A percentile compares a stretch with the other conserved stretches of the same genome.
phyloP scores from a whole-genome alignment of 2,113 vertebrate genomes.

The Stigmatopora nigra region DNA sequence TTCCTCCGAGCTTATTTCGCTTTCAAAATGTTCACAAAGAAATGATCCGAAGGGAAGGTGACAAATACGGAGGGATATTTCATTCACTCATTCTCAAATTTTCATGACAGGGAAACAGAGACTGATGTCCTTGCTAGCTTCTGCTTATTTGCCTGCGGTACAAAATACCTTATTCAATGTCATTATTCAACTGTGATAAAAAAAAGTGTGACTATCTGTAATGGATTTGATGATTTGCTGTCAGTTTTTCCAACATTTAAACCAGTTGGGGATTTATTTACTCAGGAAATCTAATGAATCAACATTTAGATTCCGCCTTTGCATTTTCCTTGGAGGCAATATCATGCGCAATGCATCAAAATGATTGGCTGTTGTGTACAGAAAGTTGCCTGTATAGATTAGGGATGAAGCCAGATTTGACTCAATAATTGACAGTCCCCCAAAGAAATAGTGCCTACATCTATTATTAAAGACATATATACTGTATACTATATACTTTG shows the following conservation, averaged over 20 bases:
- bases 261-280: not conserved
- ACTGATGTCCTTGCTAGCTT: constrained; percentile 24
- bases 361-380: constrained; percentile 9
- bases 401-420: not conserved
- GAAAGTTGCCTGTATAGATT: not conserved
- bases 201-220: constrained; percentile 3
- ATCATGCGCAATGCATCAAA: not conserved
- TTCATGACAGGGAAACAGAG: constrained; percentile 40
- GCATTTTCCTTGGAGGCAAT: not conserved
- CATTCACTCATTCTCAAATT: constrained; percentile 31
- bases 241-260: constrained; percentile 14
- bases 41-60: constrained; percentile 50
- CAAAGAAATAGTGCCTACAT: not conserved
- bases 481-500: not conserved
- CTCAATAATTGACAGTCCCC: not conserved
- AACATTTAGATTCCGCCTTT: constrained; percentile 1
- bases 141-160: constrained; percentile 23
- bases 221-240: constrained; percentile 21
- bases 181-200: constrained; percentile 22
- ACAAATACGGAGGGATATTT: constrained; percentile 45
- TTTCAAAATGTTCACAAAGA: constrained; percentile 37
- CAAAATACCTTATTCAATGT: constrained; percentile 23
- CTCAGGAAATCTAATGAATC: not conserved
- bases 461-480: not conserved
- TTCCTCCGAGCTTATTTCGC: constrained; percentile 41